Evolutionary conservation across 2,797 vertebrate species (phyloP).

Genomic region (Synaphobranchus kaupii): DNA sequence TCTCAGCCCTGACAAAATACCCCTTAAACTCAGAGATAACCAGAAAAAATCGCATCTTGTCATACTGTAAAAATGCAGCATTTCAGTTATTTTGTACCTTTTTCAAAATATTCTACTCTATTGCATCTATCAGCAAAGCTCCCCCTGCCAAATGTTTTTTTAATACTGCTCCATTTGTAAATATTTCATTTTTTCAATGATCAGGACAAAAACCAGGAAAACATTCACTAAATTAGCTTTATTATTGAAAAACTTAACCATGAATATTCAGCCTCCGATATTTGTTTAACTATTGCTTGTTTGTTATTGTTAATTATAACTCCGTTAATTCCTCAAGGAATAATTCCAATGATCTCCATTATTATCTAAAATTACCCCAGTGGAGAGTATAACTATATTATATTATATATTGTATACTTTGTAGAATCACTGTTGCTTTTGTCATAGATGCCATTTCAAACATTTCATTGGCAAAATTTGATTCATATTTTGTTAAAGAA

Average conservation of each 20-base stretch:
- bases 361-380: neutral
- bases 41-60: constrained; percentile 50
- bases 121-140: constrained; percentile 39
- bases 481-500: neutral
- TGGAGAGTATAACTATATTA: neutral
- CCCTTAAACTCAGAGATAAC: constrained; percentile 63
- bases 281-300: neutral
- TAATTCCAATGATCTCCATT: neutral
- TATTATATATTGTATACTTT: neutral
- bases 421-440: neutral
- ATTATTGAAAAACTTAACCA: neutral
- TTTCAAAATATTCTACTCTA: constrained; percentile 44
- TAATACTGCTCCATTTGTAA: constrained; percentile 8
- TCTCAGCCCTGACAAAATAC: constrained; percentile 70
- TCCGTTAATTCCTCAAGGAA: neutral
- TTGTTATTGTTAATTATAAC: no score
- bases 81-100: constrained; percentile 7
- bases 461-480: neutral
- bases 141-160: constrained; percentile 2
- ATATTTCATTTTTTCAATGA: constrained; percentile 2
- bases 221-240: neutral
- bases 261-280: neutral
- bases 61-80: constrained; percentile 40
- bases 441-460: neutral
- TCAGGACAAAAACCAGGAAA: neutral